Percentiles rank a stretch among this genome's conserved stretches.
Conservation (phyloP, 1,140 invertebrate genomes). For the Ostrea denselamellosa region DNA sequence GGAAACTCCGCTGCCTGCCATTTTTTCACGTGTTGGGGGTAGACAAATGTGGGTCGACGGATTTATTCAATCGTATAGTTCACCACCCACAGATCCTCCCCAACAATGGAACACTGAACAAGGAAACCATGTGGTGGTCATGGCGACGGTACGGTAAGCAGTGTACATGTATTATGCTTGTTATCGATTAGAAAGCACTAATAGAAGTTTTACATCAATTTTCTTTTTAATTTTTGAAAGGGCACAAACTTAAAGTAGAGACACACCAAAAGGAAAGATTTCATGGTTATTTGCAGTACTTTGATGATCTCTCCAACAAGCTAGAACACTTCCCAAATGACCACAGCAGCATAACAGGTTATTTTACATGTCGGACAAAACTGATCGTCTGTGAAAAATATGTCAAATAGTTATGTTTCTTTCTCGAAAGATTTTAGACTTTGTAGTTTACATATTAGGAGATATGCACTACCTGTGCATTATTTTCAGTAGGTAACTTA, state of each 20-base stretch:
- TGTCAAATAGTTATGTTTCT: too few species aligned
- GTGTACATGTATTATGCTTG: too few species aligned
- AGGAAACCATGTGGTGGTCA: conserved; percentile 72
- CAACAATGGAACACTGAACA: conserved; percentile 61
- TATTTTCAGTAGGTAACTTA: too few species aligned
- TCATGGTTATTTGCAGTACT: neutral
- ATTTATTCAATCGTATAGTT: conserved; percentile 64
- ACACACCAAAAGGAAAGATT: conserved; percentile 14
- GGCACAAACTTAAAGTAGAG: neutral
- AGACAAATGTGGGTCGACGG: conserved; percentile 72
- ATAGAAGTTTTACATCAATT: neutral
- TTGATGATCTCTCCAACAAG: neutral
- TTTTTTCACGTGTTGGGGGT: conserved; percentile 72
- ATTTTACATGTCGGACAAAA: neutral
- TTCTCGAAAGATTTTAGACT: too few species aligned
- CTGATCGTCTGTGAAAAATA: too few species aligned
- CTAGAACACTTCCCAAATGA: neutral
- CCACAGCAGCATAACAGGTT: neutral
- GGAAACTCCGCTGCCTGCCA: conserved; percentile 63
- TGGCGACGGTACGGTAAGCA: conserved; percentile 70
- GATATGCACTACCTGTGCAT: too few species aligned
- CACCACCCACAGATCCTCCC: conserved; percentile 64
- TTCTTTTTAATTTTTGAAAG: neutral
- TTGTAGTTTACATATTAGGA: too few species aligned
- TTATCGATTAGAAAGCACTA: neutral